Evolutionary conservation across 2,888 invertebrate species (phyloP).

Genomic region (Campopleginae sp.): DNA sequence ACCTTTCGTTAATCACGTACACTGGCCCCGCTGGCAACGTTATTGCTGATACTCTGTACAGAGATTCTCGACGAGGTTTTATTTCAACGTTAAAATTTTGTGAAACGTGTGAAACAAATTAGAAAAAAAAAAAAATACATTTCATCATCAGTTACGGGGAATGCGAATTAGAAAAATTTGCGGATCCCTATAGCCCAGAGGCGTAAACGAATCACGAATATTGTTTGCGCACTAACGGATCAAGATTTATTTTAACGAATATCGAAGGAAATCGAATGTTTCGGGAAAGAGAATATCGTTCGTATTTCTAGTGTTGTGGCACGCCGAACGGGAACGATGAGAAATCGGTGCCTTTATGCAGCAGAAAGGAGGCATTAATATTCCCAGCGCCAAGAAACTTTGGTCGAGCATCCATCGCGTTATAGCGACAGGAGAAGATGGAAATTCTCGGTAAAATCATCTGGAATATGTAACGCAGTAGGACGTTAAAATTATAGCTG

Average conservation of each 20-base stretch:
- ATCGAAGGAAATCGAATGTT: neutral
- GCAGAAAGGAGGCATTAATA: constrained; percentile 50
- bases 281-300: constrained; percentile 5
- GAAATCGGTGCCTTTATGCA: constrained; percentile 41
- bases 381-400: constrained; percentile 38
- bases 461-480: constrained; percentile 60
- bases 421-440: constrained; percentile 14
- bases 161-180: neutral
- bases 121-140: neutral
- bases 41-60: constrained; percentile 16
- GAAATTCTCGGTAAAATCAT: constrained; percentile 45
- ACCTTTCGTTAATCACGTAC: constrained; percentile 64
- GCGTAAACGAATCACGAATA: neutral
- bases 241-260: neutral
- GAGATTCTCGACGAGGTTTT: neutral
- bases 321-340: constrained; percentile 7
- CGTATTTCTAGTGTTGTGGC: neutral
- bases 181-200: no score
- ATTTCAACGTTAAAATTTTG: neutral
- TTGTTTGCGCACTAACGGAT: neutral
- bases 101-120: neutral
- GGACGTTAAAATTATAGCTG: constrained; percentile 52
- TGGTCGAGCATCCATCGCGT: neutral
- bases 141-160: neutral
- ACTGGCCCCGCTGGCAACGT: constrained; percentile 19